phyloP scores from a whole-genome alignment of 1,140 invertebrate genomes.

The Trichoplusia ni region DNA sequence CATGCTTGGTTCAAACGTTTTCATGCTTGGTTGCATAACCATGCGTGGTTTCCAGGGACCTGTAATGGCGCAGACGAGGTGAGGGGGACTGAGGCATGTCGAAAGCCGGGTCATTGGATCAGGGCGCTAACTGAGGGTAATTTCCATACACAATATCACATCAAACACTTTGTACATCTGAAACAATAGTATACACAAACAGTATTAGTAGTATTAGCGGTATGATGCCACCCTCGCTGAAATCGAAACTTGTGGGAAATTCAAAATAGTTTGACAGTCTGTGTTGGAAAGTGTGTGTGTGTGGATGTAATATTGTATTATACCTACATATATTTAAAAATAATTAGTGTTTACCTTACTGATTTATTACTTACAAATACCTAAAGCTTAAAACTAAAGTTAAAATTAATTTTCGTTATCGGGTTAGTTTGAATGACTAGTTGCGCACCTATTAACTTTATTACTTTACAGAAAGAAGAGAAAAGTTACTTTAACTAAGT shows the following conservation, averaged over 20 bases:
- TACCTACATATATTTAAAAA: too few relatives aligned
- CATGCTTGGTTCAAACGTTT: constrained; percentile 22
- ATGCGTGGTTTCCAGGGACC: constrained; percentile 72
- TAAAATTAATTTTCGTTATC: too few relatives aligned
- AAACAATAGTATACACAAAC: constrained; percentile 63
- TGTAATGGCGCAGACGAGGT: constrained; percentile 85
- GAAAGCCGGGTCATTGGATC: constrained; percentile 80
- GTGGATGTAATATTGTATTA: too few relatives aligned
- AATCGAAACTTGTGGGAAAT: constrained; percentile 1
- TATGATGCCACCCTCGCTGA: constrained; percentile 13
- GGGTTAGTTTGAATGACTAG: too few relatives aligned
- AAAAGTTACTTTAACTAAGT: too few relatives aligned
- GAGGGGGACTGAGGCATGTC: constrained; percentile 85
- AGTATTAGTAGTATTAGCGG: constrained; percentile 41
- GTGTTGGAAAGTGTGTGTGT: too few relatives aligned
- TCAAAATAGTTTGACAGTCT: too few relatives aligned
- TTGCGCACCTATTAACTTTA: too few relatives aligned
- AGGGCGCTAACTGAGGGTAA: constrained; percentile 65
- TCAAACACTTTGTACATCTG: constrained; percentile 79
- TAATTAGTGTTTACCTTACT: too few relatives aligned
- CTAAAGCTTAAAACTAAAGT: too few relatives aligned
- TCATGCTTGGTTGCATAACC: constrained; percentile 29
- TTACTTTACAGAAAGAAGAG: too few relatives aligned
- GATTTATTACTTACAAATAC: too few relatives aligned
- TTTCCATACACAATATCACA: constrained; percentile 75